Evolutionary conservation across 2,888 invertebrate genomes (phyloP).

Genomic region (Creontiades dilutus): DNA sequence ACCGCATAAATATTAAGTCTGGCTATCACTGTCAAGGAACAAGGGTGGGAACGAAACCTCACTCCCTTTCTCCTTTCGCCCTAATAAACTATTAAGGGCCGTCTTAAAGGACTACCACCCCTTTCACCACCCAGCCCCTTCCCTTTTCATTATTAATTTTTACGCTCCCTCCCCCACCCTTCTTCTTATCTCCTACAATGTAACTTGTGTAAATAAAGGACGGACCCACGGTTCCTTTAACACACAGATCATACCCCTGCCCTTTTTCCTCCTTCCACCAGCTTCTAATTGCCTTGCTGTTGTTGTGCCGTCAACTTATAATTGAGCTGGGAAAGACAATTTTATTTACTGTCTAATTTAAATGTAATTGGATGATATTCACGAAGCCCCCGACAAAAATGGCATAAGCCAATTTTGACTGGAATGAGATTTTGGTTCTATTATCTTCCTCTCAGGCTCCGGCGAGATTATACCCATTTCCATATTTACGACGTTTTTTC

Average conservation of each 20-base stretch:
- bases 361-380: conserved; percentile 36
- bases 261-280: neutral
- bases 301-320: conserved; percentile 6
- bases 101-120: conserved; percentile 34
- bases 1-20: conserved; percentile 38
- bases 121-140: conserved; percentile 29
- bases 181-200: neutral
- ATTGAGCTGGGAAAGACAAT: conserved; percentile 3
- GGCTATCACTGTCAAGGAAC: conserved; percentile 23
- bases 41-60: conserved; percentile 31
- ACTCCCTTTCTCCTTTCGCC: neutral
- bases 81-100: conserved; percentile 53
- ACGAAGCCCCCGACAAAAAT: conserved; percentile 32
- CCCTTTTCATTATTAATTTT: conserved; percentile 46
- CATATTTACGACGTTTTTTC: neutral
- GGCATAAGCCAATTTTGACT: conserved; percentile 38
- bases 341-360: conserved; percentile 42
- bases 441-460: conserved; percentile 25
- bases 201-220: conserved; percentile 27
- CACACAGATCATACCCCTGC: conserved; percentile 43
- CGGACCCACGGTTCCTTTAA: conserved; percentile 16
- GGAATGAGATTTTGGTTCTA: conserved; percentile 30
- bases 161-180: neutral
- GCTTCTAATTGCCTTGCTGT: conserved; percentile 26
- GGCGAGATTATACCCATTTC: neutral